Conservation (phyloP, 2,113 vertebrate genomes). For the Cathartes aura region DNA sequence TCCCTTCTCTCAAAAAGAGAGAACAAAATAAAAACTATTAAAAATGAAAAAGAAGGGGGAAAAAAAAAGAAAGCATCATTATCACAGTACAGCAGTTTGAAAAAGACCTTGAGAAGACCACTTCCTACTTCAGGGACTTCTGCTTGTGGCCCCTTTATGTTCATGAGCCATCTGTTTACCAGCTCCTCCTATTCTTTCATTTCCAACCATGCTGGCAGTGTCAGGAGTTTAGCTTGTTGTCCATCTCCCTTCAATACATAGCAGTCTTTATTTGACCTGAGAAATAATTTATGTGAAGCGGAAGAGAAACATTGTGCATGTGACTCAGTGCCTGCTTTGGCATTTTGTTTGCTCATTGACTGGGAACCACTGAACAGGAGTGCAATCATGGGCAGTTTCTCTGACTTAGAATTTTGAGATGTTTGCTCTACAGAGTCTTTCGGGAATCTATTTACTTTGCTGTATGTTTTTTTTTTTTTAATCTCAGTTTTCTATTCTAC, state of each 20-base stretch:
- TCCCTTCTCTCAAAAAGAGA: not conserved
- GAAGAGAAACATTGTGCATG: not conserved
- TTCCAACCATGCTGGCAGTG: not conserved
- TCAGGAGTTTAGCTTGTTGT: not conserved
- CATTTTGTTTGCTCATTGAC: not conserved
- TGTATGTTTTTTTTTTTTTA: not conserved
- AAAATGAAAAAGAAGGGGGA: fast-evolving
- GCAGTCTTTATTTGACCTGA: not conserved
- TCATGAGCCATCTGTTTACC: not conserved
- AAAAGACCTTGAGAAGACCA: not conserved
- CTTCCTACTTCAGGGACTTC: not conserved
- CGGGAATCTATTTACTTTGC: not conserved
- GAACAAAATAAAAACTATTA: not conserved
- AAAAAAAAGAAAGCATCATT: not conserved
- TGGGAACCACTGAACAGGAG: not conserved
- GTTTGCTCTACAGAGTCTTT: not conserved
- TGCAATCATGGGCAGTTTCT: not conserved
- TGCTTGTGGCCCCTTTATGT: not conserved
- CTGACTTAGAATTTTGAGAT: not conserved
- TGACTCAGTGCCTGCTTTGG: not conserved
- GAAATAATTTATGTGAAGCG: not conserved
- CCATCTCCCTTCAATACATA: not conserved
- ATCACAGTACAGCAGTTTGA: not conserved
- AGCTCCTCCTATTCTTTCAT: not conserved
- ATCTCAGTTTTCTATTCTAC: not conserved